phyloP scores from a whole-genome alignment of 2,888 invertebrate species.

The Microdon myrmicae region DNA sequence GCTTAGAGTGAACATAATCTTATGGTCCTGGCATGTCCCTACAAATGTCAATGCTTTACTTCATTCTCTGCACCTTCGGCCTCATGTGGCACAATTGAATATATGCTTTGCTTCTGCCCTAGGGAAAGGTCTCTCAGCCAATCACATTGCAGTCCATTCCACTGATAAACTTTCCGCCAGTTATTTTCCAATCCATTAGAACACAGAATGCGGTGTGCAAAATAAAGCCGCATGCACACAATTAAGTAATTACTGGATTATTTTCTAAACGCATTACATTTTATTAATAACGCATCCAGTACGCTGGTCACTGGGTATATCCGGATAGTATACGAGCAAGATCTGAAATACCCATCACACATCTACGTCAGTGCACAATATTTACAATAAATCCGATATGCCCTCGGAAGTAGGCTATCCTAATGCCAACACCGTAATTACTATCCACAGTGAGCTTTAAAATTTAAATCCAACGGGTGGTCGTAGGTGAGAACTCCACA shows the following conservation, averaged over 20 bases:
- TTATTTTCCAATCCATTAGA: constrained; percentile 42
- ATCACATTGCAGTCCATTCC: constrained; percentile 23
- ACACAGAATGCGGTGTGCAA: constrained; percentile 24
- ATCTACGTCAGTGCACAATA: constrained; percentile 21
- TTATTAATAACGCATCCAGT: constrained; percentile 45
- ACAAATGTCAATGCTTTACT: too few relatives aligned
- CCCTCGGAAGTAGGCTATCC: constrained; percentile 10
- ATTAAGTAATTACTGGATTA: constrained; percentile 42
- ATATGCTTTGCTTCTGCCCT: too few relatives aligned
- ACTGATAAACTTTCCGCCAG: constrained; percentile 20
- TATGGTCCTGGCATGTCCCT: too few relatives aligned
- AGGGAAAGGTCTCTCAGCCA: too few relatives aligned
- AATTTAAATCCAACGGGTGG: constrained; percentile 25
- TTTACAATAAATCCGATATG: constrained; percentile 29
- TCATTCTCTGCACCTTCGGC: too few relatives aligned
- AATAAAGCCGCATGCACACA: constrained; percentile 39
- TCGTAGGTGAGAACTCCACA: too few relatives aligned
- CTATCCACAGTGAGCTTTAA: constrained; percentile 10
- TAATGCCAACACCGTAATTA: constrained; percentile 4
- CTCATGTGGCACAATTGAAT: too few relatives aligned
- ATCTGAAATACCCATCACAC: constrained; percentile 1
- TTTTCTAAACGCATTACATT: constrained; percentile 41
- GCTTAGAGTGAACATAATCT: too few relatives aligned
- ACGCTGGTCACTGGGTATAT: constrained; percentile 23
- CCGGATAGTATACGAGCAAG: neutral